Evolutionary conservation across 2,797 vertebrate genomes (phyloP).

Genomic region (Cottoperca gobio): DNA sequence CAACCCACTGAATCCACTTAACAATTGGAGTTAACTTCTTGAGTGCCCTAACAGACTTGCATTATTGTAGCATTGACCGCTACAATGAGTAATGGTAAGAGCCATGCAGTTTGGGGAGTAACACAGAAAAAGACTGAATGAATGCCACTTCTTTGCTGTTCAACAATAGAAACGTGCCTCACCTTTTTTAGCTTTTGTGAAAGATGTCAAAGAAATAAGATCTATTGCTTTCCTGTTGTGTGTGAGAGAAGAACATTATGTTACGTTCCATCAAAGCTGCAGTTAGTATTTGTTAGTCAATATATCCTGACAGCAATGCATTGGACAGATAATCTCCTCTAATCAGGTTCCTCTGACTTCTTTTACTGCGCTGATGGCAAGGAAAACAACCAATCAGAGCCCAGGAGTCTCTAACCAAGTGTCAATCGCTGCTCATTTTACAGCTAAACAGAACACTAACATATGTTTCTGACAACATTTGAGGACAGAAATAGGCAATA

Average conservation of each 20-base stretch:
- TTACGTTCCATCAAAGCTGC: background rate
- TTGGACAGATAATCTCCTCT: too few species aligned
- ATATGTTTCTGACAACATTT: too few species aligned
- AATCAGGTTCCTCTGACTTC: too few species aligned
- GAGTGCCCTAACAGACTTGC: conserved; percentile 31
- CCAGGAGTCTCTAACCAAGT: too few species aligned
- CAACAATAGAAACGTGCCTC: background rate
- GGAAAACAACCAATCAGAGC: too few species aligned
- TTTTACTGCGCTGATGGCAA: too few species aligned
- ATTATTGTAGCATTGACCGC: conserved; percentile 29
- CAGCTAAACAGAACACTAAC: too few species aligned
- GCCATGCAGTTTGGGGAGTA: background rate
- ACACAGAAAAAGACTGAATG: background rate
- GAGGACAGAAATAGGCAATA: too few species aligned
- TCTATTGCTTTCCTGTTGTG: conserved; percentile 1
- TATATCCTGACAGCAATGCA: too few species aligned
- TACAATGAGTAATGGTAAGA: conserved; percentile 5
- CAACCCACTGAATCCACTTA: conserved; percentile 51
- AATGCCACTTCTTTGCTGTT: conserved; percentile 14
- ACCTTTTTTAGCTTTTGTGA: background rate
- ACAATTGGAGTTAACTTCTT: conserved; percentile 40
- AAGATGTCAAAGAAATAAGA: conserved; percentile 7
- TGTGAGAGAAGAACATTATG: conserved; percentile 20
- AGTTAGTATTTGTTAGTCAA: too few species aligned
- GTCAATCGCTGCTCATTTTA: too few species aligned